Evolutionary conservation across 2,888 invertebrate species (phyloP).

Genomic region (Linyphia triangularis): DNA sequence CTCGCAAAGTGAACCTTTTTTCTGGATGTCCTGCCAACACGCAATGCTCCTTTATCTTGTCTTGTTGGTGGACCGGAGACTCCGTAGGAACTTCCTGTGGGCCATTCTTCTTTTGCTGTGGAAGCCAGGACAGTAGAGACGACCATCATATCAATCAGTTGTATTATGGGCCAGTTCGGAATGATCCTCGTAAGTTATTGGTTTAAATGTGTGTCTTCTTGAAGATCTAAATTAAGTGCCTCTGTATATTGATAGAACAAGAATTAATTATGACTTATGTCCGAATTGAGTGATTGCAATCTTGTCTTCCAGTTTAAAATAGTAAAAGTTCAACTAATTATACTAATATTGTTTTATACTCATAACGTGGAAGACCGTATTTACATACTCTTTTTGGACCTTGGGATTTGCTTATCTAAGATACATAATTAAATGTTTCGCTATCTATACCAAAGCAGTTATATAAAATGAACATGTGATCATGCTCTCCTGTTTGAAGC

Average conservation of each 20-base stretch:
- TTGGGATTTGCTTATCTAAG: no score
- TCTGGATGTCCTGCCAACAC: slow-evolving; percentile 75
- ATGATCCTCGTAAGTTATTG: slow-evolving; percentile 86
- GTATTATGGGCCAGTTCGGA: slow-evolving; percentile 87
- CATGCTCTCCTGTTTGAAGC: no score
- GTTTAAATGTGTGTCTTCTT: not conserved
- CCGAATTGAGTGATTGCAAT: no score
- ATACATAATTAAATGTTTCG: no score
- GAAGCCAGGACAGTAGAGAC: slow-evolving; percentile 61
- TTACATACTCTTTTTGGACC: no score
- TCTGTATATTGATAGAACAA: not conserved
- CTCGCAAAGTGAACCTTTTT: slow-evolving; percentile 66
- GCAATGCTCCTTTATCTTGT: slow-evolving; percentile 76
- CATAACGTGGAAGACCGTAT: no score
- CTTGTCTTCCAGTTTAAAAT: no score
- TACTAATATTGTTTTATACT: no score
- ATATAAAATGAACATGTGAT: no score
- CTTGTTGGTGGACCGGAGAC: slow-evolving; percentile 77
- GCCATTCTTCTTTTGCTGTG: slow-evolving; percentile 77
- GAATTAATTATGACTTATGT: not conserved
- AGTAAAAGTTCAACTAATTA: no score
- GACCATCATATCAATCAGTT: slow-evolving; percentile 80
- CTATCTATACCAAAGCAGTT: no score
- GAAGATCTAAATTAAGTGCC: not conserved
- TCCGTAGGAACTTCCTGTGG: slow-evolving; percentile 77